Evolutionary conservation across 2,113 vertebrate species (phyloP), one percentile per base, ranked within the genome.

Genomic region (Pseudopodoces humilis): DNA sequence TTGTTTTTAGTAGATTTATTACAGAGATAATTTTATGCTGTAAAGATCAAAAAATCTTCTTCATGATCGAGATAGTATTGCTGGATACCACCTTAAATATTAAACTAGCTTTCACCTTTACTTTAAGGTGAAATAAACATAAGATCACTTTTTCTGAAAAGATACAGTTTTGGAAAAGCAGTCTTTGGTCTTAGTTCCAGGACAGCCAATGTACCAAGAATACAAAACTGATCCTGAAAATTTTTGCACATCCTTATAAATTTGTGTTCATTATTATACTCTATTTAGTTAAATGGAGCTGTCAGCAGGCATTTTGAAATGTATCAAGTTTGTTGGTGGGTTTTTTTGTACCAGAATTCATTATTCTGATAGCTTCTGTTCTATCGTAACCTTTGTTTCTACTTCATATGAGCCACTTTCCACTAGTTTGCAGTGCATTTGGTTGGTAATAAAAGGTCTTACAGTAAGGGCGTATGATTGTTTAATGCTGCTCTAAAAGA

Each of bases 401-500:
- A 37, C 46, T 72, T 88, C 23, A 65, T 55, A 39, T 75, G 35
- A 80, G 50, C 47, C 35, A 52, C 9, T 9, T 81, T 65, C 49
- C 16, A 20, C 53, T 59, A 53, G 53, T 85, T 64, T 30, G 53
- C 20, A 33, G 52, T 3, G 11, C 56, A 55, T 83, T 89, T 76
- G 3, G 21, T 77, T 91, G 71, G 39, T 79, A 17, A 27, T 33
- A 55, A 52, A 60, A 27, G 2, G 43, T 85, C 60, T 90, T 86
- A 17, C 3, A 52, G 27, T 59, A 41, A 30, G 13, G 69, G 13
- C 0, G 0, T 8, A 6, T 13, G 39, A 27, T 49, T n/a, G 21
- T 46, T 62, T 50, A 63, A 19, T 24, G 37, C 17, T 68, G 30
- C 49, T 13, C 1, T 63, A 49, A 72, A 76, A 33, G 28, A 95